Evolutionary conservation across 37 sponge, comb jelly and placozoan species (phyloP), one percentile per base, ranked within the genome.

Genomic region (Amphimedon queenslandica): DNA sequence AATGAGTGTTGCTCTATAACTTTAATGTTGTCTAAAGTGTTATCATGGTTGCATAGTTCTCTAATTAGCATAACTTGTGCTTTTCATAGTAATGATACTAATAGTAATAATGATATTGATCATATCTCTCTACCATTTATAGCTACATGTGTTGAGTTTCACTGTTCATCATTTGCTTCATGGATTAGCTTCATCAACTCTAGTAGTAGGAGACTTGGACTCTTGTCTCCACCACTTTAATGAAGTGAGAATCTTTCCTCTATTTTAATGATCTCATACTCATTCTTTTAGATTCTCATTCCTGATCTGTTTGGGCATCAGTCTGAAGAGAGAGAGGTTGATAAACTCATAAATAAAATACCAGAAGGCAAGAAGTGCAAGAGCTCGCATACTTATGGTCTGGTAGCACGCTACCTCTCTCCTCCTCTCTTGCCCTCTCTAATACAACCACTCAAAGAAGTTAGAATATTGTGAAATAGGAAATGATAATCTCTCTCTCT

Each of bases 71-170:
- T n/a, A n/a, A n/a, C n/a, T n/a, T n/a, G n/a, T n/a, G n/a, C n/a
- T n/a, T n/a, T n/a, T n/a, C n/a, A n/a, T n/a, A n/a, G n/a, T n/a
- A n/a, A n/a, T n/a, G n/a, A n/a, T n/a, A n/a, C n/a, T n/a, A n/a
- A n/a, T n/a, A n/a, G n/a, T n/a, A n/a, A n/a, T n/a, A n/a, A n/a
- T n/a, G n/a, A n/a, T n/a, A n/a, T n/a, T n/a, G n/a, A n/a, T n/a
- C n/a, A n/a, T n/a, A n/a, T n/a, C n/a, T n/a, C n/a, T n/a, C n/a
- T n/a, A n/a, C n/a, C n/a, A 1, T 73, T 39, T 37, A 21, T 57
- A 92, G 96, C 67, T 95, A 11, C 96, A 96, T 58, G 84, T 96
- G 3, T 55, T 96, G 53, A 69, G 72, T 36, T 89, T 86, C 84
- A 89, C 78, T 55, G 65, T 92, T 1, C 87, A 93, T 75, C 61